phyloP scores from a whole-genome alignment of 2,888 invertebrate genomes.

The Netelia fuscicornis region DNA sequence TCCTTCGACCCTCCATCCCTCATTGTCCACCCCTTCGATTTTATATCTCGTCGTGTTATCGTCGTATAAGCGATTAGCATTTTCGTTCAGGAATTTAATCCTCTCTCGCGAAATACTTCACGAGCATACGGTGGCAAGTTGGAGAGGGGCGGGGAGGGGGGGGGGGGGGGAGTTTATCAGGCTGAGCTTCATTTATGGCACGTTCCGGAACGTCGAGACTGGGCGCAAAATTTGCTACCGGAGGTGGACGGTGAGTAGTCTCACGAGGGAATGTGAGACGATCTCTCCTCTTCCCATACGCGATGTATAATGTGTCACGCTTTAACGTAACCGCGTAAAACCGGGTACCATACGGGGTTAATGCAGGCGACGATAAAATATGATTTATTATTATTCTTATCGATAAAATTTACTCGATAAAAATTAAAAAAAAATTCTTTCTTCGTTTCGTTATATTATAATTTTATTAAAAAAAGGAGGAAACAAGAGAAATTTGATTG shows the following conservation, averaged over 20 bases:
- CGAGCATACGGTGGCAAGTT: background rate
- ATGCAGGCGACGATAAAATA: no score
- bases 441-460: no score
- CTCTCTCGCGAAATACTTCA: constrained; percentile 31
- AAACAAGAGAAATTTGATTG: no score
- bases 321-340: background rate
- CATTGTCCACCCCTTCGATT: background rate
- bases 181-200: background rate
- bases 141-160: background rate
- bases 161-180: constrained; percentile 16
- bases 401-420: no score
- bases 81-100: constrained; percentile 44
- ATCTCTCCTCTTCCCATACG: background rate
- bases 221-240: constrained; percentile 34
- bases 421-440: no score
- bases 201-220: constrained; percentile 27
- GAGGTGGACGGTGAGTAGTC: background rate
- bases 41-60: constrained; percentile 48
- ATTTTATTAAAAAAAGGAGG: no score
- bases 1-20: background rate
- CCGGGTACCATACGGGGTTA: background rate
- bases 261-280: constrained; percentile 23
- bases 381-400: no score
- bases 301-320: constrained; percentile 10
- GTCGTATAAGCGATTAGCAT: constrained; percentile 31